Percentiles rank a stretch among this genome's conserved stretches.
These are phyloP conservation scores for Yasuhikotakia modesta DNA, from an alignment of 2,797 vertebrate species.

Conservation along the genomic window DNA sequence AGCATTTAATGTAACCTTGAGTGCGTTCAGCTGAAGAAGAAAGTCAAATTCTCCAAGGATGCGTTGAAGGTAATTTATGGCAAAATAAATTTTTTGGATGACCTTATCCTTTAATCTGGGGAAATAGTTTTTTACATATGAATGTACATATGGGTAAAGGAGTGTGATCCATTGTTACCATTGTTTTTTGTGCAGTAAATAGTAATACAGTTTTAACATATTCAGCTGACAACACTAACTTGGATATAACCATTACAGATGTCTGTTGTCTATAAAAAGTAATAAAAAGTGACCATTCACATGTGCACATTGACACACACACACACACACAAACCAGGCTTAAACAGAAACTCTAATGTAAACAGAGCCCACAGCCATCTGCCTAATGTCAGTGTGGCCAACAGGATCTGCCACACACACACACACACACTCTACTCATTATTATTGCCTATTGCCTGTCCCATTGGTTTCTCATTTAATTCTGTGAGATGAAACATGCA, in stretches of 20 bases:
- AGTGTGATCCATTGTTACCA: too few species aligned
- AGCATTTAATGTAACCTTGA: too few species aligned
- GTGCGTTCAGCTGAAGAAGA: too few species aligned
- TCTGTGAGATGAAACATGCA: neutral
- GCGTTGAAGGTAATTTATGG: too few species aligned
- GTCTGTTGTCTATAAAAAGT: conserved; percentile 5
- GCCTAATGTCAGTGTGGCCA: conserved; percentile 75
- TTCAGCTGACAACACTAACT: conserved; percentile 30
- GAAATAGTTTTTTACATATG: too few species aligned
- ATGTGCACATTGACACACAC: conserved; percentile 7
- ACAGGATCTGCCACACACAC: conserved; percentile 19
- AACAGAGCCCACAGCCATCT: conserved; percentile 80
- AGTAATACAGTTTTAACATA: neutral
- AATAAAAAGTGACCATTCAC: neutral
- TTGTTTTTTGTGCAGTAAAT: neutral
- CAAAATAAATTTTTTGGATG: too few species aligned
- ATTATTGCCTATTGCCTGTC: conserved; percentile 59
- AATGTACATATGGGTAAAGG: too few species aligned
- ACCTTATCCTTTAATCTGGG: too few species aligned
- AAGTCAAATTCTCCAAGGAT: too few species aligned
- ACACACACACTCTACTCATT: conserved; percentile 39
- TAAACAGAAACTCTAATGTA: conserved; percentile 79
- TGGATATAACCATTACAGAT: conserved; percentile 21
- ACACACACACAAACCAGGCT: conserved; percentile 63
- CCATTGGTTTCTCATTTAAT: conserved; percentile 26